A percentile compares a stretch with the other conserved stretches of the same genome.
Conservation (phyloP, 2,113 vertebrate genomes). For the Tinamus guttatus region DNA sequence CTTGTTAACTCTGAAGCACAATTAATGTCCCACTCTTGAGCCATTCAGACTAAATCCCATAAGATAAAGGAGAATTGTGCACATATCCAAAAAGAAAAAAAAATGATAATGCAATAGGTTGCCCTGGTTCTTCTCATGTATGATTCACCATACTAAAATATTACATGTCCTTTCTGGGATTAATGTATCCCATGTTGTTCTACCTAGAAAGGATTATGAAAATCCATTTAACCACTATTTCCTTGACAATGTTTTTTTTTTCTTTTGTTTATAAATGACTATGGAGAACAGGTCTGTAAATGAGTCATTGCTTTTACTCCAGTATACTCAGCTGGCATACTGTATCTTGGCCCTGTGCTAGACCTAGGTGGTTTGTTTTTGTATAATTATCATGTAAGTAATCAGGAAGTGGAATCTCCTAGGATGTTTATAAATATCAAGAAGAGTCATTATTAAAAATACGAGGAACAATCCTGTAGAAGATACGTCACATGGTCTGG, state of each 20-base stretch:
- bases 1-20: conserved; percentile 35
- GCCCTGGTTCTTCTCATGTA: conserved; percentile 48
- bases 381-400: conserved; percentile 18
- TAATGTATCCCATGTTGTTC: conserved; percentile 43
- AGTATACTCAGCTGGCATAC: background rate
- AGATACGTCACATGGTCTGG: background rate
- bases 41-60: conserved; percentile 31
- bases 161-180: background rate
- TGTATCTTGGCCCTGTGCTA: background rate
- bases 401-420: conserved; percentile 27
- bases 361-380: conserved; percentile 17
- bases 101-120: conserved; percentile 18
- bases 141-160: conserved; percentile 44
- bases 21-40: background rate
- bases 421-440: conserved; percentile 11
- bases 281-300: conserved; percentile 8
- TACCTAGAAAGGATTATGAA: conserved; percentile 43
- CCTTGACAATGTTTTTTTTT: conserved; percentile 28
- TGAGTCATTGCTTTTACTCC: conserved; percentile 46
- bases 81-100: conserved; percentile 12
- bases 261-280: conserved; percentile 42
- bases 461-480: background rate
- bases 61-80: background rate
- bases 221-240: conserved; percentile 51
- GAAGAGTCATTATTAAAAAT: background rate